Evolutionary conservation across 2,113 vertebrate species (phyloP).

Genomic region (Irena cyanogastra): DNA sequence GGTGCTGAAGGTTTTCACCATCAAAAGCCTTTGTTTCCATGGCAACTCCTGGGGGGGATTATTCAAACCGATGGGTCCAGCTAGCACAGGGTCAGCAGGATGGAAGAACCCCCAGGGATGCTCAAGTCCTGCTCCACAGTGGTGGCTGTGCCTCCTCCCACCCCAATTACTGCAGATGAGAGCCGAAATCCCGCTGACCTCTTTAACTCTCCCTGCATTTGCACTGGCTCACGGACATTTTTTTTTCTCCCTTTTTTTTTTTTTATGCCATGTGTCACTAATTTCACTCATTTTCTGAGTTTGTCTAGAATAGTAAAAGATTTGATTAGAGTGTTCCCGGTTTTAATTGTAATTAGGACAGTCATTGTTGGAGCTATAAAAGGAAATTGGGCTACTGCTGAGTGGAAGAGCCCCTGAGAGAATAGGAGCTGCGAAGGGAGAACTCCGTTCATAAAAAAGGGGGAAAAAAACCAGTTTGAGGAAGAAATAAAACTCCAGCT

Average conservation of each 20-base stretch:
- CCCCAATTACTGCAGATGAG: slow-evolving; percentile 12
- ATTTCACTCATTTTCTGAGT: slow-evolving; percentile 64
- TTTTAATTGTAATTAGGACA: slow-evolving; percentile 70
- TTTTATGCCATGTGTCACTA: slow-evolving; percentile 25
- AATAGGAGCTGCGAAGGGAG: background rate
- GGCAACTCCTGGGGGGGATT: slow-evolving; percentile 6
- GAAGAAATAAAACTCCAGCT: slow-evolving; percentile 16
- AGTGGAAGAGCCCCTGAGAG: slow-evolving; percentile 55
- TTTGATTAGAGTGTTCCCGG: slow-evolving; percentile 59
- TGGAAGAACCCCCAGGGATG: slow-evolving; percentile 19
- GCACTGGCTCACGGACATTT: background rate
- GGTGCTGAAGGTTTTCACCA: background rate
- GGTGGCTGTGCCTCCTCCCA: background rate
- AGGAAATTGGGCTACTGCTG: slow-evolving; percentile 62
- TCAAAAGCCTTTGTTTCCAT: slow-evolving; percentile 38
- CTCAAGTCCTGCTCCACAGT: background rate
- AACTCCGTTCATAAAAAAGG: slow-evolving; percentile 42
- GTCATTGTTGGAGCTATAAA: slow-evolving; percentile 64
- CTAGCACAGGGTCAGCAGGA: background rate
- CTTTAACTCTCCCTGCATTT: background rate
- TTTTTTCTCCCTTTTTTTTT: background rate
- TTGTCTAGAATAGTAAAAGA: slow-evolving; percentile 65
- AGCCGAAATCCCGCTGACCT: background rate
- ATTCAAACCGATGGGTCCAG: background rate
- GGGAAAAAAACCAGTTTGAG: background rate